Evolutionary conservation across 2,888 invertebrate species (phyloP), one percentile per base, ranked within the genome.

Genomic region (Spilosoma lubricipeda): DNA sequence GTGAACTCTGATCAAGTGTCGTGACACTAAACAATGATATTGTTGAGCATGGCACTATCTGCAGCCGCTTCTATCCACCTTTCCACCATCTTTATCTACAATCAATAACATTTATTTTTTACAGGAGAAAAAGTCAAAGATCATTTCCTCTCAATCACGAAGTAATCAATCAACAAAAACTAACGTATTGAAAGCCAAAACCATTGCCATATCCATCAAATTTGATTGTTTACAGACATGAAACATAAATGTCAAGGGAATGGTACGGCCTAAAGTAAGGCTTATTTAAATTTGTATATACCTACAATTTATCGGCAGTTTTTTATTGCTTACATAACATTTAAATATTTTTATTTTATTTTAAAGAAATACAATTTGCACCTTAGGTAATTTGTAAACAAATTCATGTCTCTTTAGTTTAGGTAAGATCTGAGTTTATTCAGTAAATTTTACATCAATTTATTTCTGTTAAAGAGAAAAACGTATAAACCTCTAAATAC

Each of bases 181-280:
- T n/a, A 69, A 23, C 36, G 13, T 36, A 56, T 69, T 56, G 48
- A 48, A 33, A 59, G 23, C 69, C 23, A 39, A 65, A 66, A 52
- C 70, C 56, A 73, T 70, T 73, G 69, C 69, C 74, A 59, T 48
- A 74, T 66, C 66, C 59, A 73, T 64, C 56, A 70, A 27, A 52
- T 36, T 42, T 70, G 45, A 70, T 73, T 67, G 56, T 59, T 64
- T 69, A 67, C 48, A 48, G 56, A 65, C 39, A 27, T 56, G 56
- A 64, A 20, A 42, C 56, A 65, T 48, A 72, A 70, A 73, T 68
- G 73, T 73, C 73, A 73, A 70, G 73, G 73, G 56, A 66, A 73
- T 66, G 65, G 48, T 52, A 3, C 20, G 48, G 9, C 36, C 13
- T 48, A 30, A 42, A 39, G n/a, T 59, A 27, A 70, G 63, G n/a